These are phyloP conservation scores for Menura novaehollandiae DNA, from an alignment of 2,113 vertebrate genomes.

Conservation along the genomic window DNA sequence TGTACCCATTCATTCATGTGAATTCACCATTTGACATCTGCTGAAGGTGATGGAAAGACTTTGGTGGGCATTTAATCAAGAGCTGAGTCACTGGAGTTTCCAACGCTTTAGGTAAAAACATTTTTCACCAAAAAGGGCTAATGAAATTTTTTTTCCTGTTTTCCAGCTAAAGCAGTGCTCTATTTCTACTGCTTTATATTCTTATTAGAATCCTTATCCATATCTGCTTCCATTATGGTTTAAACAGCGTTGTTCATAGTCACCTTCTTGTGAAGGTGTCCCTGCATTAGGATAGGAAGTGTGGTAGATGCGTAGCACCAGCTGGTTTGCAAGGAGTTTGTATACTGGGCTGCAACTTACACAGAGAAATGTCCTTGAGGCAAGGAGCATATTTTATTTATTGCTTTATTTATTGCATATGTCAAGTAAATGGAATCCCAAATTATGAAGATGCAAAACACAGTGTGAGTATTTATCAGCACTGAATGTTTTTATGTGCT, in stretches of 20 bases:
- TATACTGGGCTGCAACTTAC: not conserved
- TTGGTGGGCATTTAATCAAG: not conserved
- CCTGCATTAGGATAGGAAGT: not conserved
- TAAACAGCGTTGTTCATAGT: not conserved
- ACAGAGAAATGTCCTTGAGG: conserved; percentile 21
- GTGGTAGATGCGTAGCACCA: not conserved
- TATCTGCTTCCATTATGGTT: not conserved
- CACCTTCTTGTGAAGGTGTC: not conserved
- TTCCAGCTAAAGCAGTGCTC: not conserved
- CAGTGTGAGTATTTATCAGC: conserved; percentile 49
- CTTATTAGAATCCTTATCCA: not conserved
- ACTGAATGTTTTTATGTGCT: conserved; percentile 47
- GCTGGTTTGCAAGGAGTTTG: not conserved
- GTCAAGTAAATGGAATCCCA: conserved; percentile 42
- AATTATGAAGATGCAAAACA: conserved; percentile 53
- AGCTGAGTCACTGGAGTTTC: conserved; percentile 35
- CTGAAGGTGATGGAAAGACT: conserved; percentile 37
- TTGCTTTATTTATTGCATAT: conserved; percentile 52
- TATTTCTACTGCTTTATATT: not conserved
- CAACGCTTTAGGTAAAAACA: not conserved
- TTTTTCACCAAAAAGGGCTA: conserved; percentile 6
- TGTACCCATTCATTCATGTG: not conserved
- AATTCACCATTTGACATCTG: not conserved
- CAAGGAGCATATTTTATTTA: conserved; percentile 46
- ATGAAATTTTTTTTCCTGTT: not conserved